Conservation (phyloP, 2,113 vertebrate species). For the Notiomystis cincta region DNA sequence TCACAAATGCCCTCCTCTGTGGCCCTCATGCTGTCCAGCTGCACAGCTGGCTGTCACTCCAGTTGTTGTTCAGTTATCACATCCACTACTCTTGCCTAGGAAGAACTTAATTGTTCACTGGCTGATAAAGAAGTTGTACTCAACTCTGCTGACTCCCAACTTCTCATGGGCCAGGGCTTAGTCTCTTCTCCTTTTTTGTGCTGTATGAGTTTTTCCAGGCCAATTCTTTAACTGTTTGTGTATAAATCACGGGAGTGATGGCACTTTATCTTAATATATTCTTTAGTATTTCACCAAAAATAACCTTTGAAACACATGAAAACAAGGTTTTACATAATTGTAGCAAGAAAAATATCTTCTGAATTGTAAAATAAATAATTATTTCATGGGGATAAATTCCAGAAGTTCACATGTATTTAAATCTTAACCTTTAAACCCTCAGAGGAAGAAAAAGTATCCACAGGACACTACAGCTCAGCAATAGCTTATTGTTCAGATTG, state of each 20-base stretch:
- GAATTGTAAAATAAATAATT: not conserved
- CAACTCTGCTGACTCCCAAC: accelerated
- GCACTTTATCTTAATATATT: not conserved
- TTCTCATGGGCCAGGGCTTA: accelerated
- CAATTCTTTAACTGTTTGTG: not conserved
- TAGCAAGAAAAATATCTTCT: not conserved
- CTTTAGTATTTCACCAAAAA: not conserved
- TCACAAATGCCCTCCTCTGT: not conserved
- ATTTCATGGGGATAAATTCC: not conserved
- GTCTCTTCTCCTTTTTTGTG: not conserved
- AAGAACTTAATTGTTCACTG: not conserved
- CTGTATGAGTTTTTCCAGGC: not conserved
- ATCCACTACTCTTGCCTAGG: not conserved
- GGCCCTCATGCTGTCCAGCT: not conserved
- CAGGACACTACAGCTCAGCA: not conserved
- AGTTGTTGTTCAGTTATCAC: not conserved
- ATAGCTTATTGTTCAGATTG: not conserved
- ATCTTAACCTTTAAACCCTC: not conserved
- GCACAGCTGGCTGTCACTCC: not conserved
- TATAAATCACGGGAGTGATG: not conserved
- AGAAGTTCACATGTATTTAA: not conserved
- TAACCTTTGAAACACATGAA: not conserved
- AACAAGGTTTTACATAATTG: accelerated
- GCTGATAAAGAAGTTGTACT: not conserved
- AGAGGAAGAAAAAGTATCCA: not conserved